phyloP scores from a whole-genome alignment of 2,888 invertebrate species.

The Apodemia mormo region DNA sequence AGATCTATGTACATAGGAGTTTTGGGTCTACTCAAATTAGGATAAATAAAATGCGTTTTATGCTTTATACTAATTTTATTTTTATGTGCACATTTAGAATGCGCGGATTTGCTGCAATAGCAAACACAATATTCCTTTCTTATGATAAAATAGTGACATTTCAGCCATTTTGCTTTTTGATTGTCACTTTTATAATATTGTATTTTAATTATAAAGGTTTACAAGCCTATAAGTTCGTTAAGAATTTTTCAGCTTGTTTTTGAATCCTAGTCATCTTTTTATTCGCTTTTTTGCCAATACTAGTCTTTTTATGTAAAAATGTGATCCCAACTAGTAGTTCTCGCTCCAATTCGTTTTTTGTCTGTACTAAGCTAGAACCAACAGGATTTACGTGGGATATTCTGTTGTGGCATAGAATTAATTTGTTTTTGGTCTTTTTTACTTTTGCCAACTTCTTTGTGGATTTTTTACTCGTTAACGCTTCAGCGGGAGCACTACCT shows the following conservation, averaged over 20 bases:
- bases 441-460: slow-evolving; percentile 45
- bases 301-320: slow-evolving; percentile 44
- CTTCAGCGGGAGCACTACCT: not conserved
- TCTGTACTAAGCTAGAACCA: slow-evolving; percentile 48
- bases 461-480: slow-evolving; percentile 31
- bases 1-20: no score
- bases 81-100: slow-evolving; percentile 68
- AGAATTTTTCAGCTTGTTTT: slow-evolving; percentile 57
- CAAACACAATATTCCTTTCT: slow-evolving; percentile 25
- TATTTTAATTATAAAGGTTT: not conserved
- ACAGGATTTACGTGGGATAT: slow-evolving; percentile 45
- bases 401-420: slow-evolving; percentile 50
- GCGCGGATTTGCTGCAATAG: slow-evolving; percentile 54
- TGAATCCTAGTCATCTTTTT: slow-evolving; percentile 60
- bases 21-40: not conserved
- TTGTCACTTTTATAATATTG: slow-evolving; percentile 9
- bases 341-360: slow-evolving; percentile 45
- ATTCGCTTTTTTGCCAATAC: slow-evolving; percentile 48
- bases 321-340: slow-evolving; percentile 51
- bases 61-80: slow-evolving; percentile 74
- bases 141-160: slow-evolving; percentile 15
- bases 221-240: slow-evolving; percentile 56
- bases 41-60: slow-evolving; percentile 26
- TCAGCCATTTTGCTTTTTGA: not conserved
- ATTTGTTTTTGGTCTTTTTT: slow-evolving; percentile 41